Conservation (phyloP, 2,888 invertebrate species). For the Tetrapedia diversipes region DNA sequence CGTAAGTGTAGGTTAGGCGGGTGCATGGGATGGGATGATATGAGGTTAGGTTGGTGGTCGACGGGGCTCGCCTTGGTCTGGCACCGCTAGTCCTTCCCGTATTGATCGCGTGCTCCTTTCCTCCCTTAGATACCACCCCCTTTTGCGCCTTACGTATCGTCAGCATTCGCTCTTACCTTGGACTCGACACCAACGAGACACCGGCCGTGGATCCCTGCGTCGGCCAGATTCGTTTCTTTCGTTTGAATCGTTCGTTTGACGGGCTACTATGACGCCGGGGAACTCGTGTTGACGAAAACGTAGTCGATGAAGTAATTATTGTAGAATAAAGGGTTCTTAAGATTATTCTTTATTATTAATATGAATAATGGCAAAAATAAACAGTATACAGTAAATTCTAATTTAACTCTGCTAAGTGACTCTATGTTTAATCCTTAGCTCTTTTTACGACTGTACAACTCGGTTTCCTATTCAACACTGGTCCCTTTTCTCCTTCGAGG, state of each 20-base stretch:
- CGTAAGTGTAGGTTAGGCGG: constrained; percentile 73
- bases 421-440: too few relatives aligned
- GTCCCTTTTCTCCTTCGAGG: too few relatives aligned
- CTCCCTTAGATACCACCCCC: constrained; percentile 80
- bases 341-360: too few relatives aligned
- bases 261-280: too few relatives aligned
- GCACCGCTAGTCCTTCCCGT: constrained; percentile 82
- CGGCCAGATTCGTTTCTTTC: not conserved
- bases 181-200: constrained; percentile 52
- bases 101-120: constrained; percentile 81
- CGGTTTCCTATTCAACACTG: too few relatives aligned
- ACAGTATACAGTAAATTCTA: too few relatives aligned
- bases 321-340: too few relatives aligned
- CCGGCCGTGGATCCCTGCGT: constrained; percentile 41
- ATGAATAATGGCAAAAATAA: too few relatives aligned
- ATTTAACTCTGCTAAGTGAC: too few relatives aligned
- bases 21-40: constrained; percentile 77
- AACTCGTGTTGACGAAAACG: too few relatives aligned
- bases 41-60: constrained; percentile 78
- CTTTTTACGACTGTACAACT: too few relatives aligned
- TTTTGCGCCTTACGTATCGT: constrained; percentile 71
- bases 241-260: not conserved
- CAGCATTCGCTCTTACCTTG: constrained; percentile 60
- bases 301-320: too few relatives aligned
- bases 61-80: constrained; percentile 81